Conservation (phyloP, 2,797 vertebrate species). For the Brachyrhaphis roseni region DNA sequence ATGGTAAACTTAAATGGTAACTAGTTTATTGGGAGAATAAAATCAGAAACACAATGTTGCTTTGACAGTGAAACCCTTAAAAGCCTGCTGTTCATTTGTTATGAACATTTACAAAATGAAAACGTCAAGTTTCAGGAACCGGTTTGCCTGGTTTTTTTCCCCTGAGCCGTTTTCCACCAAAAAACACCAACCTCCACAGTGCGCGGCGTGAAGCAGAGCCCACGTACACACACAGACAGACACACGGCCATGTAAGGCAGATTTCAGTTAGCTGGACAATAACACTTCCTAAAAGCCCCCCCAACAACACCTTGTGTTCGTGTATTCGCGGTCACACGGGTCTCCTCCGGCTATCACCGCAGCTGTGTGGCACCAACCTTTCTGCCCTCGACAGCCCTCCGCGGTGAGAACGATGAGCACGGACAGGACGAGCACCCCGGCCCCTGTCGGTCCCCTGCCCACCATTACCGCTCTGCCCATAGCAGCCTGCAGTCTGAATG, state of each 20-base stretch:
- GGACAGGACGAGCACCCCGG: constrained; percentile 79
- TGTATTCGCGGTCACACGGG: constrained; percentile 12
- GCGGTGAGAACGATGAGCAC: constrained; percentile 76
- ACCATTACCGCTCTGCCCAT: constrained; percentile 86
- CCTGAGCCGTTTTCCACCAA: constrained; percentile 14
- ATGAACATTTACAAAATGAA: neutral
- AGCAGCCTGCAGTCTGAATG: constrained; percentile 84
- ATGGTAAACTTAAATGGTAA: constrained; percentile 11
- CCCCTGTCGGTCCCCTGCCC: constrained; percentile 81
- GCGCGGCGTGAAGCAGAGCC: constrained; percentile 39
- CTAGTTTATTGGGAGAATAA: too few relatives aligned
- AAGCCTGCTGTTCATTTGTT: constrained; percentile 8
- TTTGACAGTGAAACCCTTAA: neutral
- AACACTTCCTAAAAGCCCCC: constrained; percentile 25
- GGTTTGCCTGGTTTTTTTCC: constrained; percentile 58
- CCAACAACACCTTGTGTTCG: constrained; percentile 17
- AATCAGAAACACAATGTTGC: fast-evolving
- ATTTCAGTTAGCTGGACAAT: constrained; percentile 18
- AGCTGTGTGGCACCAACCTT: constrained; percentile 75
- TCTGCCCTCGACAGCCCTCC: constrained; percentile 78
- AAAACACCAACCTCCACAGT: constrained; percentile 42
- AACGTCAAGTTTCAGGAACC: constrained; percentile 45
- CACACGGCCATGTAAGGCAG: constrained; percentile 55
- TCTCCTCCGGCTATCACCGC: constrained; percentile 40
- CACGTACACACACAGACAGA: constrained; percentile 39